These are phyloP conservation scores for Podarcis muralis DNA, from an alignment of 2,113 vertebrate genomes.

Conservation along the genomic window DNA sequence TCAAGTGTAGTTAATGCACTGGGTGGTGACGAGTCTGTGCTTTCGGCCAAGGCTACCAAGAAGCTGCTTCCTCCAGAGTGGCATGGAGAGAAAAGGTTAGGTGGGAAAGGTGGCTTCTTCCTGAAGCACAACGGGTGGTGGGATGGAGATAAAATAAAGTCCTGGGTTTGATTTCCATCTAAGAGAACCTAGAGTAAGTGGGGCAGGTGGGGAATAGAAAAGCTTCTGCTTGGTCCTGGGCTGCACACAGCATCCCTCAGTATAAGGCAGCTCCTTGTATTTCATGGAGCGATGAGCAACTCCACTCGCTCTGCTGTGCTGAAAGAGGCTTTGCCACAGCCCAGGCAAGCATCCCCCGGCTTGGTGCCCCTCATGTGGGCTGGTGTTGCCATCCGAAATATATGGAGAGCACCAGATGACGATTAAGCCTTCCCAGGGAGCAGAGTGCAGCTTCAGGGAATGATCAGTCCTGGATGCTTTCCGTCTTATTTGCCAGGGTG, in stretches of 20 bases:
- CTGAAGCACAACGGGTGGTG: background rate
- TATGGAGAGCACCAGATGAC: no score
- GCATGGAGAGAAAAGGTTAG: background rate
- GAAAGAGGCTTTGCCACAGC: background rate
- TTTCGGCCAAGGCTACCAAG: background rate
- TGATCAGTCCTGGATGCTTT: background rate
- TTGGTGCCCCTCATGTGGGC: no score
- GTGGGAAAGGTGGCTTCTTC: background rate
- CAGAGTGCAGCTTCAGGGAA: background rate
- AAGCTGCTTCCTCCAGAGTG: constrained; percentile 4
- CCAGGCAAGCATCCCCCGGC: background rate
- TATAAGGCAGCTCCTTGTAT: background rate
- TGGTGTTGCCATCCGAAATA: no score
- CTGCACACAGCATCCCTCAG: background rate
- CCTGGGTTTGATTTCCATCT: background rate
- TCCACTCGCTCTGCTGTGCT: background rate
- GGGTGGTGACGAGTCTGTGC: background rate
- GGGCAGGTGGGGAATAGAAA: background rate
- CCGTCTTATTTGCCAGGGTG: background rate
- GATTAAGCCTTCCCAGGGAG: background rate
- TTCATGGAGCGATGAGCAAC: background rate
- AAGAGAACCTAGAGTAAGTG: background rate
- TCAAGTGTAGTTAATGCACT: constrained; percentile 48
- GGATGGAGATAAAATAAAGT: background rate
- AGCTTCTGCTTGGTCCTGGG: background rate